Evolutionary conservation across 2,113 vertebrate genomes (phyloP), one percentile per base, ranked within the genome.

Genomic region (Xenopus tropicalis): DNA sequence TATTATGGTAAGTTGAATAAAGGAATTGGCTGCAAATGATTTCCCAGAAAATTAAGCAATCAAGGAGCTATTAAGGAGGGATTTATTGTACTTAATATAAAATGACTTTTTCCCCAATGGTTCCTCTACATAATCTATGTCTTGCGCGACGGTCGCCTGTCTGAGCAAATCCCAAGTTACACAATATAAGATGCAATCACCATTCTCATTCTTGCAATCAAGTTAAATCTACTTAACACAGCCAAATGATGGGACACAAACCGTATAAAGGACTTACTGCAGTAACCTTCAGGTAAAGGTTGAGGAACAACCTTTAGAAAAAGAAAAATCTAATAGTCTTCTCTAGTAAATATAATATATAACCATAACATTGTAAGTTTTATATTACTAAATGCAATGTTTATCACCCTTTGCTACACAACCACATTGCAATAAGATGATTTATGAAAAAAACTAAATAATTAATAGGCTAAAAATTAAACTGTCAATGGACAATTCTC

Each of bases 31-130:
- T 68, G 5, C 21, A 79, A 24, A 46, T 64, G 74, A 81, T 70
- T 65, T 66, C 71, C 77, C 24, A 64, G 73, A 82, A 82, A 84
- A 81, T 78, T 24, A 84, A 83, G 52, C 68, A 78, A 84, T 72
- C 77, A 72, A 83, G 54, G 61, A 66, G 70, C 44, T 61, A 74
- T 69, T 79, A 79, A 61, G 59, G 24, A 78, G 66, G 69, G 70
- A 80, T 63, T 78, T 67, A 74, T 73, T 80, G 79, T 77, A 70
- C 61, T 78, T 79, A 82, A 69, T 71, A 77, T 25, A 69, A 69
- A 71, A 74, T 64, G 70, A 72, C 73, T 71, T 70, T 79, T 80
- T 78, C 62, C 73, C 62, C 57, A 81, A 64, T 75, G 75, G 72
- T 74, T 16, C 71, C 23, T 64, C 29, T 62, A 64, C 71, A 12